Evolutionary conservation across 2,888 invertebrate genomes (phyloP).

Genomic region (Protonemura montana): DNA sequence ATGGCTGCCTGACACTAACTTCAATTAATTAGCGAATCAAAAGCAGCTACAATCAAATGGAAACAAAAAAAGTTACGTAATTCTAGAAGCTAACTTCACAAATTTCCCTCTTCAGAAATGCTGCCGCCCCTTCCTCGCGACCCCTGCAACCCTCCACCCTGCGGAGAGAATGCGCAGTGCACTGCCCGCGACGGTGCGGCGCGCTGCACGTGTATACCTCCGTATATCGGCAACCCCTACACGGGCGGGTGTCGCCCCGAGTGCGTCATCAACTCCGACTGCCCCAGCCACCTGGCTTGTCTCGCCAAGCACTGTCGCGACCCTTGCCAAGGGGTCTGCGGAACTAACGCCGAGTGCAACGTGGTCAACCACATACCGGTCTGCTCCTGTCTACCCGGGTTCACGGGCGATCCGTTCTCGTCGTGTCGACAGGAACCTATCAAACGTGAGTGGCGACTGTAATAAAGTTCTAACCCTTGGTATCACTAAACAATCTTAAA

Average conservation of each 20-base stretch:
- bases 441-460: constrained; percentile 62
- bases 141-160: constrained; percentile 81
- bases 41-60: too few species aligned
- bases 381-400: constrained; percentile 79
- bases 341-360: constrained; percentile 80
- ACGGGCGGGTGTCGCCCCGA: constrained; percentile 85
- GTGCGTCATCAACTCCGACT: constrained; percentile 83
- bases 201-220: constrained; percentile 85
- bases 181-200: constrained; percentile 72
- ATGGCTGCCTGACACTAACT: too few species aligned
- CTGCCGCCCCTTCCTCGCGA: constrained; percentile 55
- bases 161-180: constrained; percentile 85
- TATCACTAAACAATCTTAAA: too few species aligned
- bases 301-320: constrained; percentile 85
- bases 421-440: constrained; percentile 71
- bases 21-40: too few species aligned
- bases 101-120: constrained; percentile 28
- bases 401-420: constrained; percentile 83
- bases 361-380: constrained; percentile 84
- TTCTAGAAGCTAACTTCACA: constrained; percentile 1
- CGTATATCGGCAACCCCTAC: constrained; percentile 88
- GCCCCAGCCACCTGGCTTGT: constrained; percentile 78
- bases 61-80: too few species aligned
- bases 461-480: too few species aligned
- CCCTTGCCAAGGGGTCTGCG: constrained; percentile 86